Percentiles rank a stretch among this genome's conserved stretches.
Evolutionary conservation across 2,113 vertebrate species (phyloP).

Genomic region (Psophia crepitans): DNA sequence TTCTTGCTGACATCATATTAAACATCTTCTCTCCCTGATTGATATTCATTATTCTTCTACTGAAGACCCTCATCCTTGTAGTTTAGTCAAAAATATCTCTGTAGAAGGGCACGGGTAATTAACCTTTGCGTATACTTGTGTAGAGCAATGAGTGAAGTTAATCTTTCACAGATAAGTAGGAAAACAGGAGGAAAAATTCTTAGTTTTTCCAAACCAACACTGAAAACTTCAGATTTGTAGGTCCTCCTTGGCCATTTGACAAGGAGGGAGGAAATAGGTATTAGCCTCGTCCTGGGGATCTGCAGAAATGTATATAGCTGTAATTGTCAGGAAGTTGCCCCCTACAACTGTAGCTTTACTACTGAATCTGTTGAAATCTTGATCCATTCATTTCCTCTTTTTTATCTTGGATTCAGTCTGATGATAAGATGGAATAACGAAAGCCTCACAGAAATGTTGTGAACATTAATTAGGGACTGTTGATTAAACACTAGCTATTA

Average conservation of each 20-base stretch:
- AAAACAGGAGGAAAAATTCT: neutral
- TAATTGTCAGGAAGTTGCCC: neutral
- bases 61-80: neutral
- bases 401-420: neutral
- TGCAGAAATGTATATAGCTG: rapidly evolving
- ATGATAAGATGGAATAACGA: neutral
- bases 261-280: neutral
- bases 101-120: neutral
- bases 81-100: neutral
- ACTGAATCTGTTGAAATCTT: neutral
- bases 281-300: neutral
- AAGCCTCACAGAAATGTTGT: neutral
- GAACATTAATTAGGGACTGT: neutral
- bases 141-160: neutral
- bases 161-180: neutral
- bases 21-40: neutral
- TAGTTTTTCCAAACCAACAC: neutral
- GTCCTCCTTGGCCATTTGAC: neutral
- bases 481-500: neutral
- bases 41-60: neutral
- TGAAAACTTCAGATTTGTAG: neutral
- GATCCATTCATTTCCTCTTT: neutral
- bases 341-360: neutral
- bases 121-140: neutral
- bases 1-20: neutral